Base-by-base conservation (phyloP, 92 coral and sea anemone species). In the Phenganax subtilis region DNA sequence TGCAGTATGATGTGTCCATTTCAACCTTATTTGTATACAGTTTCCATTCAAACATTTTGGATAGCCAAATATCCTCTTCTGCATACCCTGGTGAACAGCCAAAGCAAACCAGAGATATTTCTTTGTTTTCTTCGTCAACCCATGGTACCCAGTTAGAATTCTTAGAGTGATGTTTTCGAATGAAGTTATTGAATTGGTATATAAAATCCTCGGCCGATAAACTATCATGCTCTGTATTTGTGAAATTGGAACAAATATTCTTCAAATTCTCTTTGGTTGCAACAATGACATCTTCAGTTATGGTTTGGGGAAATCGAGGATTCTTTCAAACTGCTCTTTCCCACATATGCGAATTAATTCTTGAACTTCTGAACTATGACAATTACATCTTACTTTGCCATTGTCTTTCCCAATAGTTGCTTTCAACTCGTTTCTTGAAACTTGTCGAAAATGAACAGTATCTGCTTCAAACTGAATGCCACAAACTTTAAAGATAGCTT, bases 391-490 rank as follows among this genome's bases (percentile, higher is more conserved):
- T 9, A 70, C 75, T 9, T 27, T 31, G 14, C 75, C 75, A 9
- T 31, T 70, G 0, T 70, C 54, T 51, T 70, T 70, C 14, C 75
- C 75, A 12, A 70, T 14, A 25, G n/a, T 59, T 70, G 53, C 8
- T 70, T 70, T 70, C 75, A 51, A 70, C 25, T 70, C 54, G 54
- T 70, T 31, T 70, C 29, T 70, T 70, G 75, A 70, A 31, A 70
- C 14, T 51, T 17, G 1, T 70, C 53, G 75, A 70, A 70, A 70
- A 28, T 53, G 44, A 70, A 70, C 17, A n/a, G 75, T 1, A 70
- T 12, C 9, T 9, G 53, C 55, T 9, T 51, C 55, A 70, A 70
- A 70, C 16, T 70, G 53, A 51, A 70, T 17, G 75, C 75, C 75
- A 51, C 54, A 31, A 51, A 70, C 54, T 51, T 70, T 70, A 27